Percentiles rank a stretch among this genome's conserved stretches.
Evolutionary conservation across 1,140 invertebrate genomes (phyloP).

Genomic region (Araneus ventricosus): DNA sequence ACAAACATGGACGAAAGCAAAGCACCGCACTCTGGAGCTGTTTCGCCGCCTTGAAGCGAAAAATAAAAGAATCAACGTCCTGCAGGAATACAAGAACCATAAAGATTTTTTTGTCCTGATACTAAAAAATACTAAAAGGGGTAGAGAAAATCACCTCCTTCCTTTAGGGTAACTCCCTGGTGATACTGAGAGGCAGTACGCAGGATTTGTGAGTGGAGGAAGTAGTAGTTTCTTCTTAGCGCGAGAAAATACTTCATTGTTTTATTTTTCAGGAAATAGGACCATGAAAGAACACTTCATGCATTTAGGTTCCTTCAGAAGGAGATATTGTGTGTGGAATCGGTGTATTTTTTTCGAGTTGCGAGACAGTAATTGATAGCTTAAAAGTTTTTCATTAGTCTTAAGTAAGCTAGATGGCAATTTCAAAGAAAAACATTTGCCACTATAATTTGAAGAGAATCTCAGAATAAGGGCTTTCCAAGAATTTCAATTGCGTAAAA

Average conservation of each 20-base stretch:
- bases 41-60: background rate
- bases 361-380: background rate
- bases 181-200: background rate
- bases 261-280: background rate
- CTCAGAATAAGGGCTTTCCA: no score
- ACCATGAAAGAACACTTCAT: background rate
- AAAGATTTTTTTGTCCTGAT: slow-evolving; percentile 44
- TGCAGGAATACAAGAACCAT: slow-evolving; percentile 38
- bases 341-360: background rate
- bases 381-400: background rate
- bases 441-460: no score
- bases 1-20: background rate
- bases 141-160: slow-evolving; percentile 21
- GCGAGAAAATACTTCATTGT: slow-evolving; percentile 1
- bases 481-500: no score
- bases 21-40: background rate
- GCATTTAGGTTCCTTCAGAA: background rate
- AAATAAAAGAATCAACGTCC: slow-evolving; percentile 15
- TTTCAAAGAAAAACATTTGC: no score
- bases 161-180: slow-evolving; percentile 6
- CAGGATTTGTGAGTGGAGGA: slow-evolving; percentile 42
- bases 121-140: slow-evolving; percentile 29
- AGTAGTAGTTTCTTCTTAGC: background rate
- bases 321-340: background rate
- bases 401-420: no score